phyloP scores from a whole-genome alignment of 1,140 invertebrate genomes.

The Alviniconcha marisindica region DNA sequence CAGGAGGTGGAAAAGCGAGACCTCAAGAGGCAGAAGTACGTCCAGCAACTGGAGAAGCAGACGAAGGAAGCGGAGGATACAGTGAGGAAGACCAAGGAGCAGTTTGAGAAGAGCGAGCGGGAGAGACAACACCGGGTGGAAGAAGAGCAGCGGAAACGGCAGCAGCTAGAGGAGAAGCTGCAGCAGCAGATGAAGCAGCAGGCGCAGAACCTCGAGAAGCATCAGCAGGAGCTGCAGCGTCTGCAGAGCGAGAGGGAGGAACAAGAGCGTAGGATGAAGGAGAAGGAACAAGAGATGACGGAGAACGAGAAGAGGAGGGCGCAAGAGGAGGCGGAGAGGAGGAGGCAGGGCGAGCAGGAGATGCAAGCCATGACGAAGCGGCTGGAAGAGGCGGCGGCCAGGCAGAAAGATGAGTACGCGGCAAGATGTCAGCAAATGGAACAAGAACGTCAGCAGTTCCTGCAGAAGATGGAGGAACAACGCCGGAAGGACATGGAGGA shows the following conservation, averaged over 20 bases:
- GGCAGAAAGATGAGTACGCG: neutral
- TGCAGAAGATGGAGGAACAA: neutral
- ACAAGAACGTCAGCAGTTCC: neutral
- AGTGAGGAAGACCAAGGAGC: neutral
- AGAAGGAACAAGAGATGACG: neutral
- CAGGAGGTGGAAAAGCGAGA: slow-evolving; percentile 25
- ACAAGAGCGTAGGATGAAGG: neutral
- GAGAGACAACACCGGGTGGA: neutral
- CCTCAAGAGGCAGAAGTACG: slow-evolving; percentile 29
- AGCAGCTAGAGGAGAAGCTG: neutral
- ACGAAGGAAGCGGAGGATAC: neutral
- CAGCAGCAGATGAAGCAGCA: neutral
- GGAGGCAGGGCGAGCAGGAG: neutral
- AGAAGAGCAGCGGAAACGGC: neutral
- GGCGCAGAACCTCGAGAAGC: neutral
- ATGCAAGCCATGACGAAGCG: neutral
- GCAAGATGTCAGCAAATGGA: neutral
- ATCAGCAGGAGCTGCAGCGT: neutral
- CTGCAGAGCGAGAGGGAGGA: neutral
- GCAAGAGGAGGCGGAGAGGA: neutral
- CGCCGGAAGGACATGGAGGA: neutral
- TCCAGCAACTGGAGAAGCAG: slow-evolving; percentile 22
- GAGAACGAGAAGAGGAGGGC: slow-evolving; percentile 11
- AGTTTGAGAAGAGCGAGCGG: neutral
- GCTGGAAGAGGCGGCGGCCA: neutral